A percentile compares a stretch with the other conserved stretches of the same genome.
phyloP scores from a whole-genome alignment of 2,113 vertebrate species.

The Rhabdornis inornatus region DNA sequence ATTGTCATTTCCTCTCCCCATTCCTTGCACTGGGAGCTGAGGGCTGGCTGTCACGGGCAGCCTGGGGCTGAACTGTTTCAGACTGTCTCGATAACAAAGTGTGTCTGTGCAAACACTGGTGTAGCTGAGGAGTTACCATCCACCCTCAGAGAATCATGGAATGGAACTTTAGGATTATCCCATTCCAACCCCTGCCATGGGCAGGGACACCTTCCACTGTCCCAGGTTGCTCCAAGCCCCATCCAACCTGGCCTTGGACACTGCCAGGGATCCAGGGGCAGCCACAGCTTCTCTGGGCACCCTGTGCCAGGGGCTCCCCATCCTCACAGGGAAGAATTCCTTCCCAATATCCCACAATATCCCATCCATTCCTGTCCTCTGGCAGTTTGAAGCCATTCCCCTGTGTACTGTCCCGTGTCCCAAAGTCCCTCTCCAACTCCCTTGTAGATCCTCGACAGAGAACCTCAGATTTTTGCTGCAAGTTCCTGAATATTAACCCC shows the following conservation, averaged over 20 bases:
- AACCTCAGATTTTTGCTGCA: not conserved
- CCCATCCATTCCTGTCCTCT: not conserved
- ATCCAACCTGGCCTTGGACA: fast-evolving
- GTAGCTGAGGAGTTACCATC: not conserved
- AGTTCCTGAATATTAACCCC: not conserved
- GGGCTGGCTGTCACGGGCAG: not conserved
- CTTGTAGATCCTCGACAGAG: not conserved
- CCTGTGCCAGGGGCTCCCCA: not conserved
- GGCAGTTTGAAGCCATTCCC: not conserved
- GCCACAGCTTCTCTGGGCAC: not conserved
- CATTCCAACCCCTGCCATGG: not conserved
- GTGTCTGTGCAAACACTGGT: not conserved
- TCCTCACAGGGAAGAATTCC: fast-evolving
- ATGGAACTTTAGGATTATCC: not conserved
- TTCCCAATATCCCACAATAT: not conserved
- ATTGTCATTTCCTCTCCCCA: not conserved
- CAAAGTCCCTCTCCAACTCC: not conserved
- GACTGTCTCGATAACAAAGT: fast-evolving
- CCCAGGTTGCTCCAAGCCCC: fast-evolving
- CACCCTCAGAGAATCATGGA: fast-evolving
- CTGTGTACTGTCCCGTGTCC: not conserved
- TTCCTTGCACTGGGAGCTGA: not conserved
- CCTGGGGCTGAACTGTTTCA: not conserved
- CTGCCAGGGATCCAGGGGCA: not conserved
- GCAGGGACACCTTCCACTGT: not conserved